Base-by-base conservation (phyloP, 2,113 vertebrate genomes). In the Taurulus bubalis region DNA sequence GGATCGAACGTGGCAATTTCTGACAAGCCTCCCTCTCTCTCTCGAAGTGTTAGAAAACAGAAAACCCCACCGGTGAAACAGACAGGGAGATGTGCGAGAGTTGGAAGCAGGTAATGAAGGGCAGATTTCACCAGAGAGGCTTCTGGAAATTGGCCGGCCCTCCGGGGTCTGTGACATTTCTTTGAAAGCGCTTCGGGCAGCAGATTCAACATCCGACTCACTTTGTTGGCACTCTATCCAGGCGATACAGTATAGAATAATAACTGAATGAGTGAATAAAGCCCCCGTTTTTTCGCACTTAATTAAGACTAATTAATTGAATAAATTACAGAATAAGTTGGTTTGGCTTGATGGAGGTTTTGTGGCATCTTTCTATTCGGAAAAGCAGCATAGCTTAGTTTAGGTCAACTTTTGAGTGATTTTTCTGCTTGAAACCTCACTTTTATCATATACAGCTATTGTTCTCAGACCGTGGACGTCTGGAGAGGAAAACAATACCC, bases 91-190 rank as follows among this genome's bases (percentile, higher is more conserved):
- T 10, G 30, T 70, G 70, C 3, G 67, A n/a, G 30, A n/a, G 56
- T 22, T 47, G 65, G 66, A 67, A 40, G 79, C 75, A 75, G 62
- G 36, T 85, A 86, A 83, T 85, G 83, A 86, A 91, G 88, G 87
- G 79, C 22, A 82, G 69, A 69, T 87, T 87, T 89, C 79, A 88
- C 80, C 49, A 77, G 69, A 71, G 85, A 83, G 75, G 56, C 71
- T 85, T 79, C 80, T 71, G 75, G 77, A 82, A 86, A 79, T 88
- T 90, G 85, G 78, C 79, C 68, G 79, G 67, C 77, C 73, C 83
- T 69, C 38, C 63, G 68, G 85, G 84, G 80, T 81, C 71, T 20
- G 78, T 91, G 90, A 89, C 91, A 92, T 90, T 87, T 91, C 73
- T 84, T 62, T 86, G 65, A 86, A 86, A 89, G 71, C 84, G 75